These are phyloP conservation scores for Panzeria rudis DNA, from an alignment of 2,888 invertebrate species.

Conservation along the genomic window DNA sequence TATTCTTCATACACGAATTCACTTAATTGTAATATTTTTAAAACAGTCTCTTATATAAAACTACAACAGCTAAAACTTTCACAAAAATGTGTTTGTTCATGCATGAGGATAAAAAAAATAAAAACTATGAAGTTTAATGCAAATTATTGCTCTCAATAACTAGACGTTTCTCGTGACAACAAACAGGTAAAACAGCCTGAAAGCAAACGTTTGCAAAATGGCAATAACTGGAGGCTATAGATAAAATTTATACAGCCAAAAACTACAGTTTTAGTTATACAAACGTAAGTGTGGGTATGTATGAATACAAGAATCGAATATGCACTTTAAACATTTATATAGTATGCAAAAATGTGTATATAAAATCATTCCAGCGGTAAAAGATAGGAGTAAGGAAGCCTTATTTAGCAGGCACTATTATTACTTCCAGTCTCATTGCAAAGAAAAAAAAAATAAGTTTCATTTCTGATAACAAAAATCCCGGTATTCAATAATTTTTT, in stretches of 20 bases:
- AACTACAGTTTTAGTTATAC: background rate
- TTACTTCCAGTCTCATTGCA: too few relatives aligned
- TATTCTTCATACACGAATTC: background rate
- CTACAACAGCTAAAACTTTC: background rate
- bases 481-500: too few relatives aligned
- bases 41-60: background rate
- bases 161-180: background rate
- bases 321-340: too few relatives aligned
- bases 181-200: background rate
- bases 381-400: too few relatives aligned
- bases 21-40: background rate
- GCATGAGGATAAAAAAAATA: background rate
- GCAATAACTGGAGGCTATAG: background rate
- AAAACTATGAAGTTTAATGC: background rate
- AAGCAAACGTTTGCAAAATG: background rate
- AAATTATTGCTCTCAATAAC: conserved; percentile 1
- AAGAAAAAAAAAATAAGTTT: too few relatives aligned
- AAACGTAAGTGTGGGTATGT: too few relatives aligned
- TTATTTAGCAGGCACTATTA: too few relatives aligned
- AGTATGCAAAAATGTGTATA: too few relatives aligned
- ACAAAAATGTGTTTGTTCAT: background rate
- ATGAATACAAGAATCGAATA: too few relatives aligned
- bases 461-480: too few relatives aligned
- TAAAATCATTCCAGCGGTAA: too few relatives aligned
- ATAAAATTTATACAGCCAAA: background rate